Evolutionary conservation across 2,797 vertebrate species (phyloP).

Genomic region (Hozukius guyotensis): DNA sequence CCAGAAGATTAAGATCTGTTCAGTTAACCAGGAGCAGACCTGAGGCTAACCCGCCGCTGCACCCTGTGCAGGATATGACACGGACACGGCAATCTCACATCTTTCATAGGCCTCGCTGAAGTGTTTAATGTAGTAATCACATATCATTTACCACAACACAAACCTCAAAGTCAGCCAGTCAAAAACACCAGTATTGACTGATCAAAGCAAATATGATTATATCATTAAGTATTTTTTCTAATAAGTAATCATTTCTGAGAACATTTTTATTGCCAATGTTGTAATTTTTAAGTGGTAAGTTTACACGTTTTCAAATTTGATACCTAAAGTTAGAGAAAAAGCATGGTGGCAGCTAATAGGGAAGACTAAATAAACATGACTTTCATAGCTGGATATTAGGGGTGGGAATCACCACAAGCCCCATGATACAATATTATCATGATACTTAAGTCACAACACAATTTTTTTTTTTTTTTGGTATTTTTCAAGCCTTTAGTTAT

Average conservation of each 20-base stretch:
- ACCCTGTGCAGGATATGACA: slow-evolving; percentile 42
- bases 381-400: not conserved
- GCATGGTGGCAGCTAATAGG: not conserved
- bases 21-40: slow-evolving; percentile 81
- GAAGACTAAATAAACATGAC: not conserved
- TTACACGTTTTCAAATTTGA: not conserved
- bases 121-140: slow-evolving; percentile 20
- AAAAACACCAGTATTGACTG: not conserved
- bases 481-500: no score
- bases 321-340: not conserved
- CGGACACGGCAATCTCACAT: slow-evolving; percentile 15
- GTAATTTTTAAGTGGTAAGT: not conserved
- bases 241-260: not conserved
- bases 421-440: no score
- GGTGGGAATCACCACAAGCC: no score
- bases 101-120: slow-evolving; percentile 20
- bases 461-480: no score
- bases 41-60: slow-evolving; percentile 33
- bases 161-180: not conserved
- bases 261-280: not conserved
- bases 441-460: no score
- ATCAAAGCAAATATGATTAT: not conserved
- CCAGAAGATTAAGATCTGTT: slow-evolving; percentile 77
- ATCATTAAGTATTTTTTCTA: not conserved
- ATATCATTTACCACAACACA: slow-evolving; percentile 11